Conservation (phyloP, 2,113 vertebrate species). For the Lates calcarifer region DNA sequence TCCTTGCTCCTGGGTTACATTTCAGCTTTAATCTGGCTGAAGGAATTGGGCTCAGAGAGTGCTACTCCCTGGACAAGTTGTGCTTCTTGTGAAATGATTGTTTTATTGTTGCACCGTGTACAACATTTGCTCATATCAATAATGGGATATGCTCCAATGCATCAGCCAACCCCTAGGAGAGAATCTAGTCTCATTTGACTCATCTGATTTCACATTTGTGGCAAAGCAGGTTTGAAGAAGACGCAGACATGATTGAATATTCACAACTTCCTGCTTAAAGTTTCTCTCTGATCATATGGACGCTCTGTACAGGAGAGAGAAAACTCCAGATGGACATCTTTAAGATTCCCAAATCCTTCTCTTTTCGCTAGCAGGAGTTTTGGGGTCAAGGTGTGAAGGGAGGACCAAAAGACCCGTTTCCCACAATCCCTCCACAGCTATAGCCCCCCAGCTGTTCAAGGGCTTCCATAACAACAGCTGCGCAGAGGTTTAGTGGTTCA, state of each 20-base stretch:
- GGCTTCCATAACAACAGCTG: slow-evolving; percentile 87
- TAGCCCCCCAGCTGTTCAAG: slow-evolving; percentile 86
- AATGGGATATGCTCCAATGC: slow-evolving; percentile 68
- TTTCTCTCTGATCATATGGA: slow-evolving; percentile 48
- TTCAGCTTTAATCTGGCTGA: slow-evolving; percentile 39
- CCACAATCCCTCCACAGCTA: slow-evolving; percentile 83
- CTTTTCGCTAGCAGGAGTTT: slow-evolving; percentile 59
- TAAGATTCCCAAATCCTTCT: slow-evolving; percentile 66
- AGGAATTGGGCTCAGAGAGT: slow-evolving; percentile 48
- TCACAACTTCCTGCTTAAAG: slow-evolving; percentile 56
- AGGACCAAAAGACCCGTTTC: slow-evolving; percentile 79
- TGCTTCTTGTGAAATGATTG: slow-evolving; percentile 57
- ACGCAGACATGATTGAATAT: slow-evolving; percentile 58
- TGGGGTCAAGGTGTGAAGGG: slow-evolving; percentile 79
- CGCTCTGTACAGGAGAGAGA: slow-evolving; percentile 7
- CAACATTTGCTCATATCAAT: slow-evolving; percentile 74
- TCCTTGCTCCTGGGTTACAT: slow-evolving; percentile 38
- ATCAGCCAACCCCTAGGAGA: slow-evolving; percentile 63
- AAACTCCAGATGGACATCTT: slow-evolving; percentile 72
- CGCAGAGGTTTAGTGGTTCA: slow-evolving; percentile 84
- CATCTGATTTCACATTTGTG: slow-evolving; percentile 54
- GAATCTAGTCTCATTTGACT: slow-evolving; percentile 65
- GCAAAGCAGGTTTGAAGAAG: slow-evolving; percentile 58
- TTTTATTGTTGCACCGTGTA: slow-evolving; percentile 69
- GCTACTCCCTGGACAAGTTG: slow-evolving; percentile 57